A percentile compares a stretch with the other conserved stretches of the same genome.
Conservation (phyloP, 2,888 invertebrate genomes). For the Congeria kusceri region DNA sequence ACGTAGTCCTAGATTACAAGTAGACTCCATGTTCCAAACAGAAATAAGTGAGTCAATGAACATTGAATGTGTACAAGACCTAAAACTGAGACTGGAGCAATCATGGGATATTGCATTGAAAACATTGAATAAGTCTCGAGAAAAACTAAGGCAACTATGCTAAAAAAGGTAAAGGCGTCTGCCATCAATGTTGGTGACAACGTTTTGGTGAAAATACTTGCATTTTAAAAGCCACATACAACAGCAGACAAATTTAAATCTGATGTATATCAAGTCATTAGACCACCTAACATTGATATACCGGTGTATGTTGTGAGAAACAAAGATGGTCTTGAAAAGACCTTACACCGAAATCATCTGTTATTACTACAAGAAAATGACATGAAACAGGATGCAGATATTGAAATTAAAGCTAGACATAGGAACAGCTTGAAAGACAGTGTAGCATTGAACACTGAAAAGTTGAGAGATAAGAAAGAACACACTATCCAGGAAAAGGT, state of each 20-base stretch:
- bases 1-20: conserved; percentile 18
- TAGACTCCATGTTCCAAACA: conserved; percentile 17
- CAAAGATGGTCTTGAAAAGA: background rate
- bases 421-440: too few relatives aligned
- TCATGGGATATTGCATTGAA: conserved; percentile 1
- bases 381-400: too few relatives aligned
- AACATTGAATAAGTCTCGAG: conserved; percentile 5
- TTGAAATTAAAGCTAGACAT: too few relatives aligned
- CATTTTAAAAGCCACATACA: conserved; percentile 14
- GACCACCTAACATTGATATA: conserved; percentile 1
- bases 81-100: conserved; percentile 4
- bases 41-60: background rate
- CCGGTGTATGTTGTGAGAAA: conserved; percentile 15
- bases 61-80: conserved; percentile 9
- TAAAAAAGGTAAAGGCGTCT: conserved; percentile 4
- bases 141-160: background rate
- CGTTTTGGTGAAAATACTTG: conserved; percentile 18
- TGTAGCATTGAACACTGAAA: too few relatives aligned
- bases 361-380: background rate
- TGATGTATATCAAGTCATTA: background rate
- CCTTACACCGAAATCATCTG: conserved; percentile 14
- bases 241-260: conserved; percentile 3
- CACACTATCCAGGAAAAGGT: too few relatives aligned
- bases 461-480: too few relatives aligned
- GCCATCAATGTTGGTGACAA: conserved; percentile 5